Evolutionary conservation across 2,113 vertebrate genomes (phyloP).

Genomic region (Eidolon helvum): DNA sequence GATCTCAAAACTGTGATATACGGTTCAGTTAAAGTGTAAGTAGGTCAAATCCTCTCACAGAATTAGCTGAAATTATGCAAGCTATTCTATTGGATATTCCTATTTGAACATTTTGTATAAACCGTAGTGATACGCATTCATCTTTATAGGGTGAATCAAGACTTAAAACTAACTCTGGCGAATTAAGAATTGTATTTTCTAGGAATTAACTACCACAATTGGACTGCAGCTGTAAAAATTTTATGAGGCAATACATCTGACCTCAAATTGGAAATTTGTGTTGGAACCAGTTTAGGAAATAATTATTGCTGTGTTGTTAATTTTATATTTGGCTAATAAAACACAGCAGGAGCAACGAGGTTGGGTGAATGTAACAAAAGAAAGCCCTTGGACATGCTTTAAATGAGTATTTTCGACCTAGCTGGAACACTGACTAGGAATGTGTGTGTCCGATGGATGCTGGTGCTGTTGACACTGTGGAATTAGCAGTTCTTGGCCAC

Average conservation of each 20-base stretch:
- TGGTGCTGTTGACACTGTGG: not conserved
- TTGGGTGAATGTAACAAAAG: constrained; percentile 67
- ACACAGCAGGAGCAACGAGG: constrained; percentile 86
- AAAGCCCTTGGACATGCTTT: constrained; percentile 52
- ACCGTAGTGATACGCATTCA: constrained; percentile 79
- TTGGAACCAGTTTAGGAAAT: constrained; percentile 89
- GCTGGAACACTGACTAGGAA: not conserved
- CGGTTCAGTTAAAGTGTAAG: constrained; percentile 78
- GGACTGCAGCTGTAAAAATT: constrained; percentile 92
- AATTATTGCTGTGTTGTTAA: constrained; percentile 96
- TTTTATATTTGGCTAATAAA: constrained; percentile 99
- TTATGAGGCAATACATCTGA: constrained; percentile 95
- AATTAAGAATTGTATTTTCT: constrained; percentile 84
- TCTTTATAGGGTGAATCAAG: constrained; percentile 81
- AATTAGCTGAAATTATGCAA: constrained; percentile 79
- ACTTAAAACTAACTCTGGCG: constrained; percentile 83
- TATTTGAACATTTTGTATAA: constrained; percentile 70
- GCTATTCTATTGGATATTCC: constrained; percentile 68
- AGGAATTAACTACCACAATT: constrained; percentile 83
- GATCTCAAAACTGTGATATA: constrained; percentile 74
- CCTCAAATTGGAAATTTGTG: constrained; percentile 96
- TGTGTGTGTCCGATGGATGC: not conserved
- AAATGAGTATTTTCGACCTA: constrained; percentile 7
- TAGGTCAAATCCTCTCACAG: constrained; percentile 79
- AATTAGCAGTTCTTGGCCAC: not conserved